A percentile compares a stretch with the other conserved stretches of the same genome.
phyloP scores from a whole-genome alignment of 2,797 vertebrate species.

The Phyllotis vaccarum region DNA sequence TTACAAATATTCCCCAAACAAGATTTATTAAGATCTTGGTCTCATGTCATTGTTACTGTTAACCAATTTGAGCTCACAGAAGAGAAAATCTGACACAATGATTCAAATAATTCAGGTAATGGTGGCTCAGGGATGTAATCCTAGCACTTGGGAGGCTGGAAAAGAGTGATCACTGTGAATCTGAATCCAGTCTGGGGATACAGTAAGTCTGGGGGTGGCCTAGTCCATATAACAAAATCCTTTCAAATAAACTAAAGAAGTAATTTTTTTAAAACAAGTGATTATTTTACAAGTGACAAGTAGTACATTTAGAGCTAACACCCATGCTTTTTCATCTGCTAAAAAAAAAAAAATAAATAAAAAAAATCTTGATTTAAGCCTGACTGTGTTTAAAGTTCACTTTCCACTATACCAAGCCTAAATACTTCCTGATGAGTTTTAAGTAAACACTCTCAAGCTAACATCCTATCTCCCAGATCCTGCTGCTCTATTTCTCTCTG shows the following conservation, averaged over 20 bases:
- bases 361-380: neutral
- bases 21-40: neutral
- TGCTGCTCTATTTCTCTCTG: neutral
- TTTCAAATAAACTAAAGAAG: neutral
- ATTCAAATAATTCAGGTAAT: neutral
- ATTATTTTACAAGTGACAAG: conserved; percentile 34
- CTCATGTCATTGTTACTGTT: neutral
- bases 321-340: neutral
- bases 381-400: neutral
- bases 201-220: neutral
- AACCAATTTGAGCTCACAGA: conserved; percentile 5
- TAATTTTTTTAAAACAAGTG: neutral
- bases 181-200: neutral
- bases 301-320: neutral
- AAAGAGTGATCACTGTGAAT: neutral
- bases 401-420: neutral
- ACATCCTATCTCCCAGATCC: too few relatives aligned
- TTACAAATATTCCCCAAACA: neutral
- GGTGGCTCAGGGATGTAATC: neutral
- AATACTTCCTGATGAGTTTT: neutral
- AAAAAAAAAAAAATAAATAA: neutral
- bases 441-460: neutral
- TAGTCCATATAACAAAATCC: neutral
- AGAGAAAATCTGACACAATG: neutral
- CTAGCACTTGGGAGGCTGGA: neutral